Conservation (phyloP, 2,797 vertebrate species). For the Myoxocephalus aenaeus region DNA sequence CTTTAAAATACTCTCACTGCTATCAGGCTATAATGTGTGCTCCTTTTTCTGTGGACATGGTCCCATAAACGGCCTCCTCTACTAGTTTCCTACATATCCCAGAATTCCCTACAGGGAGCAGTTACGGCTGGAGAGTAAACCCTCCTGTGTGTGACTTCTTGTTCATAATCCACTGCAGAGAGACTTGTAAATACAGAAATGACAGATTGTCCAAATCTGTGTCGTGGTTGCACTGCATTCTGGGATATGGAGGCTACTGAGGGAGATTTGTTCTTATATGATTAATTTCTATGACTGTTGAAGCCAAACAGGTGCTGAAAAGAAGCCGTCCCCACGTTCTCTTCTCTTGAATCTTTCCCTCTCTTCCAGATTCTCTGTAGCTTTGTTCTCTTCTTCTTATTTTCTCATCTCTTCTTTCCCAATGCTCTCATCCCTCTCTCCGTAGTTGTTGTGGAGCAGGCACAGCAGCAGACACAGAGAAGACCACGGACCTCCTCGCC, state of each 20-base stretch:
- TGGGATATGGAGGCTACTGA: not conserved
- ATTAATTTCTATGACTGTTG: not conserved
- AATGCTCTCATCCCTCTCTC: not conserved
- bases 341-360: too few relatives aligned
- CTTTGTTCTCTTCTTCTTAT: too few relatives aligned
- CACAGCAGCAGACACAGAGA: conserved; percentile 85
- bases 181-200: not conserved
- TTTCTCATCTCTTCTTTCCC: not conserved
- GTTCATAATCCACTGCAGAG: not conserved
- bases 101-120: not conserved
- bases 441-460: conserved; percentile 84
- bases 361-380: not conserved
- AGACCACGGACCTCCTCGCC: conserved; percentile 81
- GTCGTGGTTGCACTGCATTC: conserved; percentile 8
- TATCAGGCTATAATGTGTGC: not conserved
- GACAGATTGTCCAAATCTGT: not conserved
- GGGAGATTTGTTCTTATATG: not conserved
- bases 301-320: not conserved
- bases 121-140: not conserved
- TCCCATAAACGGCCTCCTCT: not conserved
- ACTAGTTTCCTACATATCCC: not conserved
- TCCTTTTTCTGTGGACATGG: not conserved
- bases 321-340: not conserved
- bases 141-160: not conserved
- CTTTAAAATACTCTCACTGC: not conserved